These are phyloP conservation scores for Myotis daubentonii DNA, from an alignment of 2,797 vertebrate genomes.

Conservation along the genomic window DNA sequence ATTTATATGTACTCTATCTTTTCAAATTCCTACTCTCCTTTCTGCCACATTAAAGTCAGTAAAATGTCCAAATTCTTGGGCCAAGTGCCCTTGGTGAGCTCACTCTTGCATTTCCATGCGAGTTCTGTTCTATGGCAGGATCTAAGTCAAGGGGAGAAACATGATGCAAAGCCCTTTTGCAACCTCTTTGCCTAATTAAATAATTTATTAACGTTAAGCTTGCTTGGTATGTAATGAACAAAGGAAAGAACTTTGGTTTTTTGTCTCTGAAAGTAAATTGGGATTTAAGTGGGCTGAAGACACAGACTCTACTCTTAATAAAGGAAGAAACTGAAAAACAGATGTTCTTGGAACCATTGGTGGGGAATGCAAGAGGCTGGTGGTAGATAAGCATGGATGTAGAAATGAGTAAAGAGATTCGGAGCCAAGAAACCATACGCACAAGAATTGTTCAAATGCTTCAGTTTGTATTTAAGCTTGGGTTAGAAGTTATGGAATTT, in stretches of 20 bases:
- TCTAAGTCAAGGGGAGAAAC: not conserved
- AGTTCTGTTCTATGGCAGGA: not conserved
- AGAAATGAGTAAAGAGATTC: not conserved
- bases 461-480: not conserved
- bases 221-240: not conserved
- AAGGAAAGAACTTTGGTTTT: slow-evolving; percentile 21
- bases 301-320: not conserved
- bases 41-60: not conserved
- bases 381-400: not conserved
- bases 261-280: not conserved
- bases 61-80: not conserved
- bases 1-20: not conserved
- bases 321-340: not conserved
- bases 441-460: not conserved
- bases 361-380: not conserved
- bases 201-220: not conserved
- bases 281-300: not conserved
- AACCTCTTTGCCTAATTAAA: not conserved
- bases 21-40: not conserved
- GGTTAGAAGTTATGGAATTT: not conserved
- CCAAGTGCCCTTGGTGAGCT: not conserved
- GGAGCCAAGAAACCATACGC: not conserved
- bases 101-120: not conserved
- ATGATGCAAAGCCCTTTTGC: not conserved
- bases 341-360: not conserved